These are phyloP conservation scores for Tetrapedia diversipes DNA, from an alignment of 2,888 invertebrate genomes.

Conservation along the genomic window DNA sequence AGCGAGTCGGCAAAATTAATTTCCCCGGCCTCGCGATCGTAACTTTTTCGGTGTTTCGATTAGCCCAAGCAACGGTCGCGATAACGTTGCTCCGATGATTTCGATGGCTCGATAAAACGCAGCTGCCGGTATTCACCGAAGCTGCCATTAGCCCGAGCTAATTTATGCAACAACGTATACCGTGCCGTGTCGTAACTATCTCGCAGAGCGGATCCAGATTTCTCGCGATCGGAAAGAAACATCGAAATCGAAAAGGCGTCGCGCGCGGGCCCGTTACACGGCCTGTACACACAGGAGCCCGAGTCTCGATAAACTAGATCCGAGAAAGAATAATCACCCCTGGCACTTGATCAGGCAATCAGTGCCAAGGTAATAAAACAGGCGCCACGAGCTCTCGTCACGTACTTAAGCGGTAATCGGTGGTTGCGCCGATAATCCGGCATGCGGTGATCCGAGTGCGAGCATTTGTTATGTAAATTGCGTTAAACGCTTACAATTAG, in stretches of 20 bases:
- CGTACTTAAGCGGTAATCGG: conserved; percentile 48
- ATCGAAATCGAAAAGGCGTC: conserved; percentile 5
- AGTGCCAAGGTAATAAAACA: conserved; percentile 59
- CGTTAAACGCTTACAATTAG: not conserved
- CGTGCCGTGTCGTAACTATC: conserved; percentile 9
- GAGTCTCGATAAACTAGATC: conserved; percentile 39
- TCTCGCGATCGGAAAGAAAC: not conserved
- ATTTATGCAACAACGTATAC: conserved; percentile 21
- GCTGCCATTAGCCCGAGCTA: conserved; percentile 11
- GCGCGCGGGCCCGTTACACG: conserved; percentile 1
- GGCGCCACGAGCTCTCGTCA: conserved; percentile 50
- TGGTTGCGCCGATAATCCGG: conserved; percentile 34
- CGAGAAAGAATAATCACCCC: conserved; percentile 50
- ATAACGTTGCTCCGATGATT: conserved; percentile 18
- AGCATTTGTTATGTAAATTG: conserved; percentile 43
- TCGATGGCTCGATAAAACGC: conserved; percentile 7
- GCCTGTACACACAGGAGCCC: no score
- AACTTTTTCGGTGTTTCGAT: conserved; percentile 24
- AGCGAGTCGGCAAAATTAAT: conserved; percentile 15
- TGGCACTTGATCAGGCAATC: conserved; percentile 48
- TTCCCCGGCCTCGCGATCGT: not conserved
- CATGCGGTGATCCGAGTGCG: conserved; percentile 1
- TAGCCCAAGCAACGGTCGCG: not conserved
- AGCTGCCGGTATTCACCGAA: not conserved
- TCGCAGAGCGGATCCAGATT: not conserved